Percentiles rank a stretch among this genome's conserved stretches.
Evolutionary conservation across 2,888 invertebrate species (phyloP).

Genomic region (Ichneumon xanthorius): DNA sequence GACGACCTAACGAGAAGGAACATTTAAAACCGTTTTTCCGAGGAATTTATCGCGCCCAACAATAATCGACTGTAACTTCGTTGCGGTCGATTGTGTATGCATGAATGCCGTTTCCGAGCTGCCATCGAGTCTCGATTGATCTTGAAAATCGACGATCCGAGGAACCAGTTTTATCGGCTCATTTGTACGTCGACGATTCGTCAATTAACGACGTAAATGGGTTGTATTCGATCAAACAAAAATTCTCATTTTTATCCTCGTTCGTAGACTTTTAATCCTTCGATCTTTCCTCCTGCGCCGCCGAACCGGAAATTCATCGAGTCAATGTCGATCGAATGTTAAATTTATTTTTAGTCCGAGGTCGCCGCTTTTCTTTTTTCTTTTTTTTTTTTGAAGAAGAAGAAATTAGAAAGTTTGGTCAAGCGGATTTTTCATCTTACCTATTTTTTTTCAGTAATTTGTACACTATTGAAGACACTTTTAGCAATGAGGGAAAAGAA

Average conservation of each 20-base stretch:
- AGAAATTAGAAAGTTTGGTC: no score
- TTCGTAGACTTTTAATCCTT: background rate
- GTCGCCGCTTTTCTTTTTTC: no score
- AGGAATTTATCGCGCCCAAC: background rate
- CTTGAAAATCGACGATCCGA: background rate
- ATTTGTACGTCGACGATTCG: background rate
- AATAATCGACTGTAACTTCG: background rate
- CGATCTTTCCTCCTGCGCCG: background rate
- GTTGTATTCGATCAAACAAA: background rate
- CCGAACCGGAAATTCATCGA: background rate
- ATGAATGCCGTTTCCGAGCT: background rate
- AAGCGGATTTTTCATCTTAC: no score
- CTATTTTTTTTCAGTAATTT: no score
- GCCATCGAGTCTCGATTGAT: background rate
- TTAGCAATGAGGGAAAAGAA: no score
- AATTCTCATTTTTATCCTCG: no score
- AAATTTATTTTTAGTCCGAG: no score
- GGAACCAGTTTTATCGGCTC: background rate
- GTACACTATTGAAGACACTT: no score
- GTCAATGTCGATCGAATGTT: background rate
- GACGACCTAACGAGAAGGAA: slow-evolving; percentile 32
- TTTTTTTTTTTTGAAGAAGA: no score
- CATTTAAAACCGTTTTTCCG: slow-evolving; percentile 21
- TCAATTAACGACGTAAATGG: background rate
- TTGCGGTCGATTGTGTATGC: background rate